Base-by-base conservation (phyloP, 2,888 invertebrate genomes). In the Dryadula phaetusa region DNA sequence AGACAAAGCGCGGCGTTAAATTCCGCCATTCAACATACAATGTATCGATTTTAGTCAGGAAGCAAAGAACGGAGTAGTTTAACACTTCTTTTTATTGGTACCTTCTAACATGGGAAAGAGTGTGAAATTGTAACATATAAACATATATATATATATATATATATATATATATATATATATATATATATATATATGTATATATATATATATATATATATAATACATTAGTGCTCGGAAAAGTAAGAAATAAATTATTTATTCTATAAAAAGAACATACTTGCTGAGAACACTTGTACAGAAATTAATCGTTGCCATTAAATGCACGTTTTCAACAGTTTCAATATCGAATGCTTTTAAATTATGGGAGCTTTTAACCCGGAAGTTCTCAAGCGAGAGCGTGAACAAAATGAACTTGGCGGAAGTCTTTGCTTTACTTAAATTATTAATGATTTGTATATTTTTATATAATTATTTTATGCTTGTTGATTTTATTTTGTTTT, bases 241-340 rank as follows among this genome's bases (percentile, higher is more conserved):
- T n/a, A 60, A 44, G n/a, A 22, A 40, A 44, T 44, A 14, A 18
- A 44, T 40, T 32, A 60, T 28, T 44, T 14, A 42, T 60, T 32
- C 42, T 44, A 60, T 44, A 60, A 60, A 60, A 44, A 60, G 44
- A 60, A 32, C 44, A 14, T 14, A 44, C 12, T 42, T 18, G 16
- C 18, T 44, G 32, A 60, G 60, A 32, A 60, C 44, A 44, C 60
- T 60, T 60, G 44, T 60, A 44, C 60, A 28, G 20, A 60, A 60
- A 60, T 60, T 42, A 60, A 44, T 32, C 42, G 44, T 14, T 18
- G 28, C 56, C 60, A 60, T 60, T 44, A 44, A 60, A 60, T 60
- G 28, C 25, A 44, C 32, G 60, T 42, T 60, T 60, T 60, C 60
- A 60, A 42, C 60, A 44, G 60, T 60, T 60, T 44, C 60, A 60